Evolutionary conservation across 2,113 vertebrate genomes (phyloP), one percentile per base, ranked within the genome.

Genomic region (Bos javanicus): DNA sequence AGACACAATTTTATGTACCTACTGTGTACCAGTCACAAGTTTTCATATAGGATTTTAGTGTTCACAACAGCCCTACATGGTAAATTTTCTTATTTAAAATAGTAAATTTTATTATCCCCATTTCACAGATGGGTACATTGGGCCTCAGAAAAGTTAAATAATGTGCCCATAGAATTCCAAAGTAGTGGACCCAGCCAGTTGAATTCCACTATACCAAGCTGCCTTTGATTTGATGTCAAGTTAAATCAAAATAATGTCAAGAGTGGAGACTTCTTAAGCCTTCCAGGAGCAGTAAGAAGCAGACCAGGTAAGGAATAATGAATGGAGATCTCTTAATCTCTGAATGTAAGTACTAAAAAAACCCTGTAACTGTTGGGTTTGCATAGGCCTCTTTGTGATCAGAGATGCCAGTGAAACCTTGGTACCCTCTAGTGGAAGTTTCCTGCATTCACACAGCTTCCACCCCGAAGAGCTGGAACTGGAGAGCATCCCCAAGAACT

Each of bases 341-440:
- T 71, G 39, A 81, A 71, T 1, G 0, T 14, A 62, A 52, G 46
- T 52, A 60, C 19, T 62, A 81, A 23, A 74, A 71, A 87, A 57
- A 50, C 76, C 25, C 81, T 43, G 54, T 33, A 94, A 60, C 30
- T 13, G 21, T 30, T 56, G 57, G 60, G 21, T 52, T 90, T 39
- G 17, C 17, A 1, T 2, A 74, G 83, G 78, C 43, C 30, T 91
- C 9, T 57, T 39, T 33, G 52, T 19, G 46, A 50, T 56, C 30
- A 36, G 90, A 89, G 86, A 80, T 97, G 62, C 78, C 48, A 62
- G 59, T 76, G 98, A 97, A 92, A 84, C 83, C 94, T 86, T 95
- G 88, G 89, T 94, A 43, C 97, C 98, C 98, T 96, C 98, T 98
- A 98, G 98, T 97, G 98, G 98, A 97, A 89, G 83, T 90, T 97